Conservation (phyloP, 1,140 invertebrate genomes). For the Nephotettix cincticeps region DNA sequence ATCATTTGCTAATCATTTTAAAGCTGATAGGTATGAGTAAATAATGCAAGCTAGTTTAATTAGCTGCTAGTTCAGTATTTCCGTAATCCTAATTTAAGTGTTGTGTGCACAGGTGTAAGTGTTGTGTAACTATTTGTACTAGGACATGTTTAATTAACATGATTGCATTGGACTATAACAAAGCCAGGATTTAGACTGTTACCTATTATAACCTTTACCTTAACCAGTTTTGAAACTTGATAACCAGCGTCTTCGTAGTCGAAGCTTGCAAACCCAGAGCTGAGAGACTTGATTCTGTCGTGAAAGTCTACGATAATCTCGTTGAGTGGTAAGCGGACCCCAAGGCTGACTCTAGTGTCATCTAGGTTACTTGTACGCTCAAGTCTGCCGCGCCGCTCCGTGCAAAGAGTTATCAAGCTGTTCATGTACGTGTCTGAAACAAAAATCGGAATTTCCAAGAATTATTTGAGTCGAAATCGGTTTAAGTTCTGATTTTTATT, state of each 20-base stretch:
- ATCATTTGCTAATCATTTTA: no score
- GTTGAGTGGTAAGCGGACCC: constrained; percentile 67
- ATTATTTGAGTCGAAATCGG: no score
- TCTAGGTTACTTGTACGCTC: constrained; percentile 77
- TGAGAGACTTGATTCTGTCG: constrained; percentile 84
- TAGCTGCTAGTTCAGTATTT: no score
- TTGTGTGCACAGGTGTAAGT: no score
- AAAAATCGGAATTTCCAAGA: constrained; percentile 14
- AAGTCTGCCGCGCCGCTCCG: constrained; percentile 76
- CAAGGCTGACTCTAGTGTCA: constrained; percentile 74
- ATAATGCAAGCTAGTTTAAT: no score
- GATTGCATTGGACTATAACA: no score
- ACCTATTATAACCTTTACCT: not conserved
- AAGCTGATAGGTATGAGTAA: no score
- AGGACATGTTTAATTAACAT: no score
- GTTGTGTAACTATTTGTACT: no score
- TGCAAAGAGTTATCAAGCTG: constrained; percentile 68
- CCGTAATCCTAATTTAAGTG: no score
- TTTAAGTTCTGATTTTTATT: no score
- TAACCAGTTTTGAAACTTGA: constrained; percentile 34
- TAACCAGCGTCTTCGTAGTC: constrained; percentile 83
- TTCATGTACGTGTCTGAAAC: constrained; percentile 65
- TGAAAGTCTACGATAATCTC: constrained; percentile 97
- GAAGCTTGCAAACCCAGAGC: constrained; percentile 95
- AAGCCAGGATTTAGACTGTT: no score